Evolutionary conservation across 1,140 invertebrate species (phyloP), one percentile per base, ranked within the genome.

Genomic region (Chelonus insularis): DNA sequence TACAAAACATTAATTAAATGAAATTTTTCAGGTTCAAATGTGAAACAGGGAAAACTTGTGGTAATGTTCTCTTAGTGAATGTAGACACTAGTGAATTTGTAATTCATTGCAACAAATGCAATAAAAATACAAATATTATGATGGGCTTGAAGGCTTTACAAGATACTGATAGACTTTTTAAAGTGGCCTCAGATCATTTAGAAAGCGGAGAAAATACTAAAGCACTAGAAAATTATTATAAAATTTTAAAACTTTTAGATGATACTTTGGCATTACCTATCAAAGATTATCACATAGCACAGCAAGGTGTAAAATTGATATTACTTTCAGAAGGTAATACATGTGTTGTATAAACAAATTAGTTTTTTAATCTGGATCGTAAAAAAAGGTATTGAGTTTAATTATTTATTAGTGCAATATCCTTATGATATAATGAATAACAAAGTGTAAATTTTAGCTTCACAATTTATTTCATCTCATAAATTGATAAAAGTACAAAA

Each of bases 281-380:
- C 66, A 86, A 82, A 70, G 92, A 94, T 68, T 93, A 91, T 73
- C 91, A 92, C 73, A 80, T 92, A 39, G 92, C 89, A 69, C 91
- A 94, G 63, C 91, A 95, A 79, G 87, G 89, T 16, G 79, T 92
- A 8, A 87, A 91, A 70, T 84, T 89, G 39, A 92, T 91, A 63
- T 86, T 87, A 70, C 77, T 93, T 1, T 77, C 86, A 56, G 76
- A 86, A 58, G 91, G 90, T 48, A 92, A 92, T 63, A 67, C 62
- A 16, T 55, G 68, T 63, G 50, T 68, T 14, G 63, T 66, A 61
- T 72, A 67, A 62, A 36, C 29, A 18, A n/a, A n/a, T n/a, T n/a
- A n/a, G n/a, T n/a, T n/a, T n/a, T n/a, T n/a, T n/a, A n/a, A n/a
- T n/a, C n/a, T n/a, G n/a, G n/a, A n/a, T n/a, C n/a, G n/a, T n/a